phyloP scores from a whole-genome alignment of 2,888 invertebrate species.

The Nomada hirtipes region DNA sequence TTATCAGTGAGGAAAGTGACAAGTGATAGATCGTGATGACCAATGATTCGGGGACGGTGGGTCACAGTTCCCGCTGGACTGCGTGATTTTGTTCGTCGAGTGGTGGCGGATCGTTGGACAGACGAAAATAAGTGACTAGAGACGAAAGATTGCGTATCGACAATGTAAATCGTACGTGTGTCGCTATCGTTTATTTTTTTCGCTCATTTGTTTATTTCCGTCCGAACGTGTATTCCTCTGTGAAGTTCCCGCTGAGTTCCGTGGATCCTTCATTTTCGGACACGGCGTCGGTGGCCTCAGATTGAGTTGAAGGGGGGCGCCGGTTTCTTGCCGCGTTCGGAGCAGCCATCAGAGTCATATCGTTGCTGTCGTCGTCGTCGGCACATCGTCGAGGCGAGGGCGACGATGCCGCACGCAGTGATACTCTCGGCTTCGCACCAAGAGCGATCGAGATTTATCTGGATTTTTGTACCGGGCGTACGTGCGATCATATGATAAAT shows the following conservation, averaged over 20 bases:
- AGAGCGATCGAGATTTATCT: slow-evolving; percentile 57
- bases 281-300: slow-evolving; percentile 37
- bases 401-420: slow-evolving; percentile 72
- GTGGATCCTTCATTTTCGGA: neutral
- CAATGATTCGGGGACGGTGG: slow-evolving; percentile 24
- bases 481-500: slow-evolving; percentile 79
- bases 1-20: slow-evolving; percentile 61
- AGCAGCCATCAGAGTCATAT: slow-evolving; percentile 5
- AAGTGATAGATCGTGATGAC: slow-evolving; percentile 58
- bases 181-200: slow-evolving; percentile 29
- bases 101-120: neutral
- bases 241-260: neutral
- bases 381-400: slow-evolving; percentile 53
- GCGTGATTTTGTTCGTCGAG: slow-evolving; percentile 27
- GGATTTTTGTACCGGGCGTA: slow-evolving; percentile 62
- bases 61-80: slow-evolving; percentile 23
- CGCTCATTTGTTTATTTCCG: slow-evolving; percentile 28
- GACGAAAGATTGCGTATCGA: slow-evolving; percentile 9
- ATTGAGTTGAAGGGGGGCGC: neutral
- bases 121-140: slow-evolving; percentile 26
- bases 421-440: slow-evolving; percentile 55
- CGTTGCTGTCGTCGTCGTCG: slow-evolving; percentile 46
- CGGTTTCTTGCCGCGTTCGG: slow-evolving; percentile 9
- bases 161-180: slow-evolving; percentile 58
- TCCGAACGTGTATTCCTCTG: neutral